A percentile compares a stretch with the other conserved stretches of the same genome.
Conservation (phyloP, 2,888 invertebrate genomes). For the Agapostemon virescens region DNA sequence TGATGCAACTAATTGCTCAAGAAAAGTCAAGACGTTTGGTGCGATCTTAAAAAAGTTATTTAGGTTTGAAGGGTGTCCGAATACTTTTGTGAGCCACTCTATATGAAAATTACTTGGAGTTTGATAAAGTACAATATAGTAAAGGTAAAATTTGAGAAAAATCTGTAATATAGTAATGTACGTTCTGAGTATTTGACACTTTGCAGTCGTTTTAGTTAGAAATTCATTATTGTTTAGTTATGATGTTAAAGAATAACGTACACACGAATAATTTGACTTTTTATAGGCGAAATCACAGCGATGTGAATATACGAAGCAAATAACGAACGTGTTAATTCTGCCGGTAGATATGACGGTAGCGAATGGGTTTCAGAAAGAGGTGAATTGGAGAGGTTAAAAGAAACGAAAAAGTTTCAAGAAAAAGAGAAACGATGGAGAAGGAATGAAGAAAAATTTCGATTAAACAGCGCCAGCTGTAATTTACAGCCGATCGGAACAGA, state of each 20-base stretch:
- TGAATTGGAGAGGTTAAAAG: not conserved
- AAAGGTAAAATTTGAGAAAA: too few species aligned
- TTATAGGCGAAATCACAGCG: not conserved
- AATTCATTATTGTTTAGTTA: too few species aligned
- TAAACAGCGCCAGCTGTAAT: slow-evolving; percentile 27
- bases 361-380: not conserved
- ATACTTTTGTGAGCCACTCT: too few species aligned
- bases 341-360: not conserved
- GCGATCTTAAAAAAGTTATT: too few species aligned
- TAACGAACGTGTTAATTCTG: slow-evolving; percentile 2
- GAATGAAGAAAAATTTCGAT: slow-evolving; percentile 17
- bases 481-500: slow-evolving; percentile 12
- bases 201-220: too few species aligned
- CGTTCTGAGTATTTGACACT: too few species aligned
- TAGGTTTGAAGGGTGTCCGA: too few species aligned
- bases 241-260: not conserved
- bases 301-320: not conserved
- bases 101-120: too few species aligned
- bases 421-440: not conserved
- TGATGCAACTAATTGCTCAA: too few species aligned
- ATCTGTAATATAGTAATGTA: too few species aligned
- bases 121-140: too few species aligned
- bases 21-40: too few species aligned
- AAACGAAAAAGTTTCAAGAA: not conserved
- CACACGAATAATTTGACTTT: not conserved